Conservation (phyloP, 2,113 vertebrate species). For the Xenotilapia caudafasciata region DNA sequence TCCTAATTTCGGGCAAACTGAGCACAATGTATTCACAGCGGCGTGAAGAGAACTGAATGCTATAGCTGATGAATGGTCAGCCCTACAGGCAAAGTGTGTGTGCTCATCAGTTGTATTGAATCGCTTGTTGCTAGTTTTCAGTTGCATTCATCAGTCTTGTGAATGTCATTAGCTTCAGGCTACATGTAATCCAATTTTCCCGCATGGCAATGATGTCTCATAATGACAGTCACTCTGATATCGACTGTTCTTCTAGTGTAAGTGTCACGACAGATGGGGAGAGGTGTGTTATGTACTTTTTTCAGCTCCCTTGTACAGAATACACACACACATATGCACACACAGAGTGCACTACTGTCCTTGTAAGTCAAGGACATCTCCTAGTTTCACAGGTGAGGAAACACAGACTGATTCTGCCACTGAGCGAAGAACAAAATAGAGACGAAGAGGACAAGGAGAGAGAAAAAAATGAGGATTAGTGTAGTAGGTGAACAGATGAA, state of each 20-base stretch:
- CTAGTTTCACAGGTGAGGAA: constrained; percentile 53
- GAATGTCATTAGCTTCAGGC: constrained; percentile 32
- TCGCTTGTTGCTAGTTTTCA: background rate
- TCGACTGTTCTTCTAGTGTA: background rate
- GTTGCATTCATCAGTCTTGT: constrained; percentile 8
- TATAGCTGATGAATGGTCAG: constrained; percentile 18
- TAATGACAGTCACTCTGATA: constrained; percentile 11
- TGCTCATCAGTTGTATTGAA: background rate
- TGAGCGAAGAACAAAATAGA: background rate
- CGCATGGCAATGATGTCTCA: background rate
- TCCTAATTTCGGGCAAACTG: background rate
- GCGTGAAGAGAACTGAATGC: background rate
- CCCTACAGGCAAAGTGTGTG: background rate
- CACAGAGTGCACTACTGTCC: background rate
- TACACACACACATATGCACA: background rate
- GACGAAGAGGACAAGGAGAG: background rate
- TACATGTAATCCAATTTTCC: constrained; percentile 22
- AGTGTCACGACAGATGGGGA: background rate
- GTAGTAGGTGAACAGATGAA: background rate
- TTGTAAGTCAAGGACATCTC: constrained; percentile 38
- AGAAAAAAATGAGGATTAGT: background rate
- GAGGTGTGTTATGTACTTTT: background rate
- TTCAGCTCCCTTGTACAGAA: background rate
- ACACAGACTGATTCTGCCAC: constrained; percentile 18
- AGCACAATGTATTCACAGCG: background rate